Base-by-base conservation (phyloP, 2,113 vertebrate genomes). In the Aplodontia rufa region DNA sequence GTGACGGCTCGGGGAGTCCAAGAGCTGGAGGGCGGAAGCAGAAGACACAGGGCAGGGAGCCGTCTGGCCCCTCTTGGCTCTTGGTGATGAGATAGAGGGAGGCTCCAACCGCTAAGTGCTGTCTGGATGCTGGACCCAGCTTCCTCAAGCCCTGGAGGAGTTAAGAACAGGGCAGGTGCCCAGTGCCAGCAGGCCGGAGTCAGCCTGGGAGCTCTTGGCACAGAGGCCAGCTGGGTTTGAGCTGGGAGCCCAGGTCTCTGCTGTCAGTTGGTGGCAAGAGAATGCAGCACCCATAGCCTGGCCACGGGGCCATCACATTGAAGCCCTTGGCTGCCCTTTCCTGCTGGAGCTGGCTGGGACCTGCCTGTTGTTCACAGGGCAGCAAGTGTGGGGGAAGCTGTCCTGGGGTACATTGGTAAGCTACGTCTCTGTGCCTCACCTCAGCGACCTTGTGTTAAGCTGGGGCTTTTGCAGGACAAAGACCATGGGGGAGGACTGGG, bases 1-100 rank as follows among this genome's bases (percentile, higher is more conserved):
- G 5, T 14, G 10, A 28, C 5, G 69, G 69, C n/a, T 20, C 16
- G 2, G 6, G 8, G 32, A 8, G 35, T 11, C 0, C 0, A 3
- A 6, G n/a, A 51, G 9, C 49, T 30, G 60, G 60, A 30, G 1
- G 9, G 76, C 49, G 5, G 2, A n/a, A 9, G 62, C 26, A 2
- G 12, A 8, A 0, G 16, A 1, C 5, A 26, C 51, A 55, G 30
- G 16, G n/a, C 68, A 22, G 14, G 66, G 58, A 60, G 58, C 5
- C 8, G 3, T 32, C 28, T 1, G 40, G 28, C 71, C 40, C 71
- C 13, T 17, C 28, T 2, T 49, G 22, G 6, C 37, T 42, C 28
- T 7, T 4, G 45, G 37, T 42, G 26, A 8, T 11, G 47, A 45
- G 6, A 72, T 3, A 5, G 12, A 4, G 9, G 37, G 16, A 20